Evolutionary conservation across 35 echinoderm and acorn worm species (phyloP), one percentile per base, ranked within the genome.

Genomic region (Ophioderma brevispina): DNA sequence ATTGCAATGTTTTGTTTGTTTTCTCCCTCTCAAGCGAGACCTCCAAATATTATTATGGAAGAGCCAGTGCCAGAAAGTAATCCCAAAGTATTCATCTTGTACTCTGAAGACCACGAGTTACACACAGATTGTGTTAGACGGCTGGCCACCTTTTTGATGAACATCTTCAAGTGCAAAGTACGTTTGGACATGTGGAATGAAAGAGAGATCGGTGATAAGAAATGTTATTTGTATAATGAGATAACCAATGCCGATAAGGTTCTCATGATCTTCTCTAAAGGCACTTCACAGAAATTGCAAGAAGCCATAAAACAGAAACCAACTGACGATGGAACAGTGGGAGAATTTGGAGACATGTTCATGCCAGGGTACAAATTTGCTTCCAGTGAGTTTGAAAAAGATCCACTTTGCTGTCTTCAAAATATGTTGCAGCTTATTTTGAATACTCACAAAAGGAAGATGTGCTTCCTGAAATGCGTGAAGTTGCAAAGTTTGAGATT

Each of bases 311-410:
- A 59, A 64, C 46, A 85, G 35, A 85, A 63, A 59, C 15, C 31
- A 21, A 39, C 35, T 1, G 14, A 52, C 37, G 52, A 35, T 35
- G 39, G 46, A 13, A 70, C n/a, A 25, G 0, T 14, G 33, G 52
- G 55, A 15, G 83, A 64, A 25, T 85, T 43, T 33, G 83, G 83
- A 13, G 83, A 85, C 18, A 59, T 85, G 32, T 85, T 85, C 33
- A 23, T 85, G 23, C 83, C 43, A 35, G 83, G 50, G 23, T 36
- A 37, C 70, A 1, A 63, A n/a, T 6, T 34, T 64, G 34, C 55
- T 70, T 23, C 33, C n/a, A 0, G 37, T 21, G 31, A 35, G 36
- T 37, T 85, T 33, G 46, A 85, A 19, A 19, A 8, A 11, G 13
- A 59, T 43, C 63, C 35, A 33, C 8, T 35, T 59, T 37, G 39